Evolutionary conservation across 2,797 vertebrate genomes (phyloP), one percentile per base, ranked within the genome.

Genomic region (Falco rusticolus): DNA sequence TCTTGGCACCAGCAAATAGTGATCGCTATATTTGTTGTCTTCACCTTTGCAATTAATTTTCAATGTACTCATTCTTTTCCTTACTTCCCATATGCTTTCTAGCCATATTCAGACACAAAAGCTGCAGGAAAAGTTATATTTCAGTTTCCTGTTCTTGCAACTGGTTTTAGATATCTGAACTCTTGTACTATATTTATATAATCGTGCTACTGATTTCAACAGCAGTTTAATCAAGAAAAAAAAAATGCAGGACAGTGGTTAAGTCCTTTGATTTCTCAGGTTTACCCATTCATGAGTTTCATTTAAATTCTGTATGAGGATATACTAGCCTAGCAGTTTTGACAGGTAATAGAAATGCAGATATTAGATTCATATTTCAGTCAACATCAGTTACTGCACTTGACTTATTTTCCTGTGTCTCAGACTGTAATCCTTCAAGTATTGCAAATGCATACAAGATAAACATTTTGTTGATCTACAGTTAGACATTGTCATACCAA

Each of bases 101-200:
- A 72, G 20, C 4, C 21, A 28, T 29, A 28, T 10, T 53, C 61
- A 50, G 16, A 16, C 16, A 50, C 6, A 80, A 85, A 85, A 72
- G 1, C 34, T 76, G 4, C 7, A 72, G 29, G 10, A 57, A 57
- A 78, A 53, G 6, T 25, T 66, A 5, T 34, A 69, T 81, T 84
- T 66, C 28, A 33, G 1, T 48, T 86, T 84, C 19, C 9, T 80
- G 11, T 53, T 80, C 6, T 51, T 72, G 18, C 16, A 60, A 6
- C 3, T 70, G 9, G 1, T 3, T 60, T 94, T 66, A 63, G 4
- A 14, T 51, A 11, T 69, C 70, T 66, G 34, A 66, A 54, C 3
- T 34, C 33, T 33, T 74, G 15, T 60, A 14, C 3, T 54, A 4
- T 25, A 10, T 16, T 26, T 22, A 18, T 0, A 0, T 37, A 37